A percentile compares a stretch with the other conserved stretches of the same genome.
Conservation (phyloP, 2,797 vertebrate genomes). For the Eospalax fontanierii region DNA sequence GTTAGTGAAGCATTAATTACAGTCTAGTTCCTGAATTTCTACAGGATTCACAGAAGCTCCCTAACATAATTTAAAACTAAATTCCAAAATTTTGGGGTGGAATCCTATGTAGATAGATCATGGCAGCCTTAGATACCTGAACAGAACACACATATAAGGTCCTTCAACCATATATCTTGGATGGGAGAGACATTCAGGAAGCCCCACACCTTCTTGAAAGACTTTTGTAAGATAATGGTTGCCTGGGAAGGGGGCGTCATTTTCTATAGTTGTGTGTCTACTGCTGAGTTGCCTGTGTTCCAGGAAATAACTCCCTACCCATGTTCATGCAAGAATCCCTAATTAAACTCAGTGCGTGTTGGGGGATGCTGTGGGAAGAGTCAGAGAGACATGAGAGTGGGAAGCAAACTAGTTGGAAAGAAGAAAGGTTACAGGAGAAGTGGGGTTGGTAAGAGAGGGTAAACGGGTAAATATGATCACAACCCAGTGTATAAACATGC, state of each 20-base stretch:
- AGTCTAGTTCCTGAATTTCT: neutral
- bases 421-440: neutral
- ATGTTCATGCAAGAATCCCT: neutral
- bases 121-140: neutral
- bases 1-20: neutral
- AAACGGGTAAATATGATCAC: neutral
- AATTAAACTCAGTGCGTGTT: neutral
- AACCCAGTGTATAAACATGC: neutral
- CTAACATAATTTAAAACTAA: neutral
- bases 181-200: neutral
- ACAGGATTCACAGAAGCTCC: neutral
- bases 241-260: neutral
- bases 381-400: no score
- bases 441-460: neutral
- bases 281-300: neutral
- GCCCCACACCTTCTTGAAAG: neutral
- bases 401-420: no score
- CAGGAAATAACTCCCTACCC: neutral
- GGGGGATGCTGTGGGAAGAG: no score
- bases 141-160: neutral
- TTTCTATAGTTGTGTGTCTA: neutral
- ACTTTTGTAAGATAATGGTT: neutral
- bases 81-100: no score
- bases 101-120: no score
- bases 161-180: neutral